Evolutionary conservation across 2,797 vertebrate genomes (phyloP), one percentile per base, ranked within the genome.

Genomic region (Carapus acus): DNA sequence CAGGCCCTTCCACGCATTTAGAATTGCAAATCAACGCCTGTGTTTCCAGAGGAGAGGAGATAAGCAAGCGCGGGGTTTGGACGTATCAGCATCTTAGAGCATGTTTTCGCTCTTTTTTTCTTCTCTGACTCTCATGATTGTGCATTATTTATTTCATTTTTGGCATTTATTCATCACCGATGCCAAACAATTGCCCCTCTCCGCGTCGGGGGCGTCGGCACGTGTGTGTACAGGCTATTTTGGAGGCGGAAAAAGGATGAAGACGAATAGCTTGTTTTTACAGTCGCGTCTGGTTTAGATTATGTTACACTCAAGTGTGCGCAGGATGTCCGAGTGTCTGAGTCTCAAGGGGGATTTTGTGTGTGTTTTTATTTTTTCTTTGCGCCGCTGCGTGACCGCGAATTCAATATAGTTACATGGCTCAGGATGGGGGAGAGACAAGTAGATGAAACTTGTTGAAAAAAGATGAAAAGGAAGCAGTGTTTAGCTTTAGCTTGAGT

Each of bases 1-100:
- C 15, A 36, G 43, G 36, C 24, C 40, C 12, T 23, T 38, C 43
- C 17, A 14, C 14, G 14, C n/a, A 11, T 59, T 77, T 57, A n/a
- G 72, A 79, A 79, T 83, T 83, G 68, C 69, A 83, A 76, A 79
- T 77, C 45, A 60, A 41, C 3, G 21, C 41, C 24, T 52, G 23
- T 63, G 50, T 44, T 73, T 56, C 43, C 67, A 54, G 9, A 47
- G 7, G 1, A 65, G 71, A 42, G 51, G 43, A 73, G 81, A 83
- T 82, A 80, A 83, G 58, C 46, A 9, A 67, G 61, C 8, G 8
- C 34, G 65, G 43, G 33, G 53, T 51, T n/a, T 44, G 54, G 49
- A 67, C 56, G 22, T 75, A 78, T 81, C 75, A 47, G 70, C 66
- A 67, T 76, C 72, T 65, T 67, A 56, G 68, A 27, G 65, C 53